A percentile compares a stretch with the other conserved stretches of the same genome.
These are phyloP conservation scores for Ibidorhyncha struthersii DNA, from an alignment of 2,113 vertebrate genomes.

Conservation along the genomic window DNA sequence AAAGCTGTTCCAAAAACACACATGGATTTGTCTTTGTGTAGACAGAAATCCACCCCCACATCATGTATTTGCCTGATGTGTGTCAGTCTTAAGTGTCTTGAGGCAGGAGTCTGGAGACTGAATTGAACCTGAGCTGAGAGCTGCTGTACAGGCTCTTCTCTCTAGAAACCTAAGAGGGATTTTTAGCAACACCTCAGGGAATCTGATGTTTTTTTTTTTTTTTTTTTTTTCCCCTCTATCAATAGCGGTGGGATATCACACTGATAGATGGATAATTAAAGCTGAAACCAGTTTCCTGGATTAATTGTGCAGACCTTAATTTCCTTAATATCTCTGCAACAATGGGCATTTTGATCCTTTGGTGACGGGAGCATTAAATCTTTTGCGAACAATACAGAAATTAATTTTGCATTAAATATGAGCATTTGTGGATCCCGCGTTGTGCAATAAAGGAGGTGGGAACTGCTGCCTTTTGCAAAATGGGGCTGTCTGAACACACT, in stretches of 20 bases:
- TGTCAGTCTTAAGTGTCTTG: too few relatives aligned
- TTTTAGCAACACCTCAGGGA: not conserved
- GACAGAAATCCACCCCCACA: not conserved
- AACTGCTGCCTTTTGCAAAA: not conserved
- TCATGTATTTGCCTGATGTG: rapidly evolving
- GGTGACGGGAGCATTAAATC: not conserved
- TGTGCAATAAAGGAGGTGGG: not conserved
- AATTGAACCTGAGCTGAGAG: not conserved
- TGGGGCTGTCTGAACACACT: not conserved
- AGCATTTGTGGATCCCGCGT: not conserved
- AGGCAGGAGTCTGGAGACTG: too few relatives aligned
- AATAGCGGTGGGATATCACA: not conserved
- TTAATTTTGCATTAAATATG: not conserved
- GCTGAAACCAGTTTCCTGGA: not conserved
- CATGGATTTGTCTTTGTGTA: not conserved
- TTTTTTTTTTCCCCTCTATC: not conserved
- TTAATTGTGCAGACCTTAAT: not conserved
- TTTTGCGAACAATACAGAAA: not conserved
- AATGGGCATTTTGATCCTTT: not conserved
- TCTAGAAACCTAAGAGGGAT: not conserved
- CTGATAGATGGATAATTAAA: not conserved
- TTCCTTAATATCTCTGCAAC: not conserved
- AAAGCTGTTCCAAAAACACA: not conserved
- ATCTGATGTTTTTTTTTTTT: not conserved
- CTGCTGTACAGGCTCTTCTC: too few relatives aligned